A percentile compares a stretch with the other conserved stretches of the same genome.
Evolutionary conservation across 2,888 invertebrate genomes (phyloP).

Genomic region (Pocota personata): DNA sequence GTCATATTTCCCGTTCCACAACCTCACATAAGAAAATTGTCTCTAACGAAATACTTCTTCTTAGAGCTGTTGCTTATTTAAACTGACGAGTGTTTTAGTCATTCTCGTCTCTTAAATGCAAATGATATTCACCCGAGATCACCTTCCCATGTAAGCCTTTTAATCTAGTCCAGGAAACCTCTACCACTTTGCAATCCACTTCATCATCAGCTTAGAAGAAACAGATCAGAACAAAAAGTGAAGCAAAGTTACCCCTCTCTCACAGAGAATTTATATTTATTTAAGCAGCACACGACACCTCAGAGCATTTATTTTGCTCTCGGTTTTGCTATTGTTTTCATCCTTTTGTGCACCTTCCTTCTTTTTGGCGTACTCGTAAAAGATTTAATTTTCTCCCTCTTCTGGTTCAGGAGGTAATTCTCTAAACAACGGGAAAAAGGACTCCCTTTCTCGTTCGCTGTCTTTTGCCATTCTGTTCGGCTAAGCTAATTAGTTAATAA

Average conservation of each 20-base stretch:
- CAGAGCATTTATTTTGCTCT: background rate
- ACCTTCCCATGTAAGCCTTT: background rate
- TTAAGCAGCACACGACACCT: background rate
- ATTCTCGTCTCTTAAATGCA: conserved; percentile 6
- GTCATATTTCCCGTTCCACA: no score
- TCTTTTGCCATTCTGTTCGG: conserved; percentile 2
- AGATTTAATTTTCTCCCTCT: conserved; percentile 51
- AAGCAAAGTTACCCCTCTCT: conserved; percentile 15
- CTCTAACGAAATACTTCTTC: no score
- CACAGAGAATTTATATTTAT: background rate
- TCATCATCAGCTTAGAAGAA: background rate
- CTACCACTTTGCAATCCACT: background rate
- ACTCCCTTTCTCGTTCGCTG: background rate
- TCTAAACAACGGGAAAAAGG: conserved; percentile 41
- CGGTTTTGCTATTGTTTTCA: conserved; percentile 17
- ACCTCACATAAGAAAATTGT: no score
- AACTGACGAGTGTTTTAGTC: no score
- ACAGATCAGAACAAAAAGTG: conserved; percentile 28
- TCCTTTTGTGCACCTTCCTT: conserved; percentile 14
- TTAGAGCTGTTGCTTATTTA: no score
- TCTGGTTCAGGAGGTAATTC: conserved; percentile 6
- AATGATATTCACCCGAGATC: conserved; percentile 5
- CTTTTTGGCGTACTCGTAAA: conserved; percentile 35
- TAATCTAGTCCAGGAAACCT: background rate
- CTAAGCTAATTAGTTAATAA: conserved; percentile 63